Evolutionary conservation across 2,888 invertebrate species (phyloP), one percentile per base, ranked within the genome.

Genomic region (Tenthredo notha): DNA sequence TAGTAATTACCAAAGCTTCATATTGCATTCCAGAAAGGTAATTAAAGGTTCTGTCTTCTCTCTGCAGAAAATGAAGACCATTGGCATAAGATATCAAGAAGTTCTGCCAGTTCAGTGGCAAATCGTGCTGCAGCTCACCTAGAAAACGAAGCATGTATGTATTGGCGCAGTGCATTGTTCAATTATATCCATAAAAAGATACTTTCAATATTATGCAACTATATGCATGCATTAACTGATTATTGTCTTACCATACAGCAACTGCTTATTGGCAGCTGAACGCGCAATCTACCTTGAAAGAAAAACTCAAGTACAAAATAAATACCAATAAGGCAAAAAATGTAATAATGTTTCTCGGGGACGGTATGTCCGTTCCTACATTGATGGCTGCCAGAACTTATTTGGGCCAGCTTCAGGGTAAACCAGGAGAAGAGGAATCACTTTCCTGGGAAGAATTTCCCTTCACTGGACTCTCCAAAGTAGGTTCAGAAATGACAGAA

Each of bases 331-430:
- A 92, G 87, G 95, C 95, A 12, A 96, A 96, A 92, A 98, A 98
- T 92, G 95, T 97, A 0, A 97, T 98, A 84, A 91, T 98, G 85
- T 98, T 98, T 90, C 94, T 98, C 25, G 98, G 98, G 0, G 98
- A 98, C 91, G 98, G 98, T 1, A 97, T 98, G 98, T 97, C 97
- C 40, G 94, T 98, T 80, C 95, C 97, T 0, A 98, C 98, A 0
- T 93, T 97, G 21, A 96, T 97, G 0, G 97, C 98, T 0, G 95
- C 97, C 0, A 95, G 98, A 87, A 96, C 96, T 0, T 96, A 96
- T 89, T 93, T 96, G 15, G 98, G 97, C 0, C 96, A 96, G 90
- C 90, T 95, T 86, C 93, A 94, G 1, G 92, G 92, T 0, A 92
- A 93, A 2, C 88, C 94, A 12, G 97, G 97, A 0, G 98, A 97